A percentile compares a stretch with the other conserved stretches of the same genome.
Evolutionary conservation across 1,140 invertebrate species (phyloP).

Genomic region (Caenorhabditis brenneri): DNA sequence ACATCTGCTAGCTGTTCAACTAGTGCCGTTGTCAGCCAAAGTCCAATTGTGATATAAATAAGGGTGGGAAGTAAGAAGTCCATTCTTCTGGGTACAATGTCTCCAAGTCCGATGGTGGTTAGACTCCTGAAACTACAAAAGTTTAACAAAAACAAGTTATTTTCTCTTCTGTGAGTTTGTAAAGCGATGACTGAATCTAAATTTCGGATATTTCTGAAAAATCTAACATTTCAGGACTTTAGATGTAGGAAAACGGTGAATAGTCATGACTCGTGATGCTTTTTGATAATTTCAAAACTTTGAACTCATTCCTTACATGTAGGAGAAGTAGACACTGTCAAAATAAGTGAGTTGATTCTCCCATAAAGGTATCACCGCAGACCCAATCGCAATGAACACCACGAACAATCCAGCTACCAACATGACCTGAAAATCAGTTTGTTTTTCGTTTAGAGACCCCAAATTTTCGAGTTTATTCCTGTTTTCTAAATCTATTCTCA

Average conservation of each 20-base stretch:
- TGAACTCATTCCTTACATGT: too few relatives aligned
- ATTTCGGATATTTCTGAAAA: too few relatives aligned
- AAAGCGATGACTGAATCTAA: too few relatives aligned
- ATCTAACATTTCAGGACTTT: too few relatives aligned
- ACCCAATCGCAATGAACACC: slow-evolving; percentile 64
- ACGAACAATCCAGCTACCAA: slow-evolving; percentile 64
- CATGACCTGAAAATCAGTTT: slow-evolving; percentile 57
- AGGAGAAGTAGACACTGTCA: slow-evolving; percentile 68
- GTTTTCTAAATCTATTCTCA: neutral
- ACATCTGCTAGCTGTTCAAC: slow-evolving; percentile 68
- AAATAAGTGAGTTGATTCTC: slow-evolving; percentile 66
- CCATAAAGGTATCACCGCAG: slow-evolving; percentile 66
- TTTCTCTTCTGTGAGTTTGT: neutral
- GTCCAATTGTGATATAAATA: slow-evolving; percentile 67
- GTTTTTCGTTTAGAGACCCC: neutral
- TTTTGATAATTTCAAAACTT: too few relatives aligned
- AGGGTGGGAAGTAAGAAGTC: slow-evolving; percentile 65
- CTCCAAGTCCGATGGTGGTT: slow-evolving; percentile 66
- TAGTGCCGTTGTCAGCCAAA: slow-evolving; percentile 67
- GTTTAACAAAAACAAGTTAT: neutral
- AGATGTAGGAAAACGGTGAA: too few relatives aligned
- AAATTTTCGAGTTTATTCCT: neutral
- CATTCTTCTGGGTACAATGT: slow-evolving; percentile 67
- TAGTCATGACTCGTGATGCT: too few relatives aligned
- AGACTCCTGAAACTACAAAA: slow-evolving; percentile 52